Base-by-base conservation (phyloP, 2,888 invertebrate genomes). In the Euzetes globulus region DNA sequence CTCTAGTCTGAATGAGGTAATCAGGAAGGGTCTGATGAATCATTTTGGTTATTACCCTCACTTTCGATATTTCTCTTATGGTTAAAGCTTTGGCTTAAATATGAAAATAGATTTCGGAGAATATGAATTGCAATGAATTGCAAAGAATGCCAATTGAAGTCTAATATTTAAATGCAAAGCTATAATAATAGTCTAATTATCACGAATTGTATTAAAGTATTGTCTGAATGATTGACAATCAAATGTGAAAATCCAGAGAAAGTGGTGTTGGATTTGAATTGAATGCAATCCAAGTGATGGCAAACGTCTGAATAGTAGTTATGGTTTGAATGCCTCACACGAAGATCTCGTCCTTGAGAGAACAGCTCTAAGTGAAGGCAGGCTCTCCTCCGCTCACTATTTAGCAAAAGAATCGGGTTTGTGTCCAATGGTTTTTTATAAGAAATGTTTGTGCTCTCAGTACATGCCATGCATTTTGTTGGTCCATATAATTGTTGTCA, bases 161-260 rank as follows among this genome's bases (percentile, higher is more conserved):
- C 33, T 33, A 33, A 6, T n/a, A 52, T 17, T 7, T 52, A 52
- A 19, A 52, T 19, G 6, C n/a, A 52, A 52, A n/a, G 17, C 1
- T 6, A 27, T 7, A 60, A 29, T 15, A 17, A 63, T 6, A 63
- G 13, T 33, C 63, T 63, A 63, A 63, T 37, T 33, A 63, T 63
- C 63, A 29, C 63, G 37, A 37, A 63, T 63, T 63, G 63, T 63
- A 63, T 63, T 63, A 63, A 63, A 27, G 29, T 63, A 63, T 63
- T 63, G 55, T 55, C 27, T 33, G 63, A 63, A 63, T 63, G 63
- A 63, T 63, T 63, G 63, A 63, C 63, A 63, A 63, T 63, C 29
- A 17, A 63, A 63, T 63, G 17, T 11, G 37, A 60, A 60, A 60
- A 25, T 27, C 5, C 15, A 27, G 60, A 2, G 60, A 37, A 33